Evolutionary conservation across 2,888 invertebrate genomes (phyloP).

Genomic region (Thereva nobilitata): DNA sequence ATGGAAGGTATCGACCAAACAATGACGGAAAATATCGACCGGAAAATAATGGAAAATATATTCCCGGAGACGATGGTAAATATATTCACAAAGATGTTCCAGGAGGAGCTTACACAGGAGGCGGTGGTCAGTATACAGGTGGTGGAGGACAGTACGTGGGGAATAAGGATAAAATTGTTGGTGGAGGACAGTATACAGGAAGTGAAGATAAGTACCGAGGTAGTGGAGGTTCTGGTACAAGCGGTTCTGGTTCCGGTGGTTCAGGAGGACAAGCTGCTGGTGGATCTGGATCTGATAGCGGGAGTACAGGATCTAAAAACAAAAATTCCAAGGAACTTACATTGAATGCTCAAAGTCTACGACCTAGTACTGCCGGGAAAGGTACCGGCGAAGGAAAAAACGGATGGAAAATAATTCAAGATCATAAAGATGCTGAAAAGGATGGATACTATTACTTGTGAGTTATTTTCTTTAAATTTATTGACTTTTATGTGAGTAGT

Average conservation of each 20-base stretch:
- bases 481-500: too few species aligned
- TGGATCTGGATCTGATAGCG: background rate
- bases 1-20: conserved; percentile 54
- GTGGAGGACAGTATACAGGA: conserved; percentile 42
- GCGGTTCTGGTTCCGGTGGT: background rate
- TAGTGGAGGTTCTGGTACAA: conserved; percentile 29
- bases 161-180: conserved; percentile 44
- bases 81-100: conserved; percentile 60
- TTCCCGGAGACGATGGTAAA: conserved; percentile 50
- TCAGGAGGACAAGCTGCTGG: background rate
- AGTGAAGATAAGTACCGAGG: conserved; percentile 40
- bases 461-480: conserved; percentile 43
- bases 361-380: conserved; percentile 45
- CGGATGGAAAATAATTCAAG: conserved; percentile 62
- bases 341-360: background rate
- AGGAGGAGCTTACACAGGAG: conserved; percentile 47
- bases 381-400: conserved; percentile 55
- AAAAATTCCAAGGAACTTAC: too few species aligned
- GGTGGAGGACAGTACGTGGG: conserved; percentile 45
- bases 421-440: conserved; percentile 60
- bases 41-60: conserved; percentile 50
- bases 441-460: conserved; percentile 65
- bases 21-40: conserved; percentile 52
- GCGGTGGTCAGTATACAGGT: conserved; percentile 49
- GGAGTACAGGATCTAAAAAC: too few species aligned